phyloP scores from a whole-genome alignment of 2,113 vertebrate genomes.

The Hipposideros armiger region DNA sequence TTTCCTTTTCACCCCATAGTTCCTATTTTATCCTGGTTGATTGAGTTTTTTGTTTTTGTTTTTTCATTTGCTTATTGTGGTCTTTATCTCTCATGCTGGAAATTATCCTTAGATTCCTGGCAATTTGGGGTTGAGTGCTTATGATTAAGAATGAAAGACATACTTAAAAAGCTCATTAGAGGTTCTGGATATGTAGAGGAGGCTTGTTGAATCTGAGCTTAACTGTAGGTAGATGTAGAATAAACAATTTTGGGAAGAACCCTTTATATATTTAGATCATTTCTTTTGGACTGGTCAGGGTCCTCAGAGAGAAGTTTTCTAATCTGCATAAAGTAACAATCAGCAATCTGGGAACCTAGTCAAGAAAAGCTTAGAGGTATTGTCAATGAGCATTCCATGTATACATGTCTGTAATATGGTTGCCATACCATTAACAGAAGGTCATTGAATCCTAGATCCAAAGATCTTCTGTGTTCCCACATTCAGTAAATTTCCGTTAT shows the following conservation, averaged over 20 bases:
- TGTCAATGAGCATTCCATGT: neutral
- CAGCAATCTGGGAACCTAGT: neutral
- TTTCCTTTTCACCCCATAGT: neutral
- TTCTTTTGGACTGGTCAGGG: neutral
- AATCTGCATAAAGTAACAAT: slow-evolving; percentile 12
- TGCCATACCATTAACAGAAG: neutral
- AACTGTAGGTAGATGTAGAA: neutral
- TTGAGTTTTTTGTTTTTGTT: neutral
- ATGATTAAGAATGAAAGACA: neutral
- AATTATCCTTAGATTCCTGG: neutral
- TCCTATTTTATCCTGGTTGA: neutral
- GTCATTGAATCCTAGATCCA: neutral
- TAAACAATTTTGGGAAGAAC: neutral
- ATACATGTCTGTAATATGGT: neutral
- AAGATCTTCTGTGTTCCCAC: neutral
- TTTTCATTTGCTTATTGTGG: neutral
- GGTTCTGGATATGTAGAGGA: neutral
- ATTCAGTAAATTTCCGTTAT: neutral
- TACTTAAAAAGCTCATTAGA: neutral
- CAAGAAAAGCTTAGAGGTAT: slow-evolving; percentile 40
- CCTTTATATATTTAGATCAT: neutral
- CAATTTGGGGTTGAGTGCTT: neutral
- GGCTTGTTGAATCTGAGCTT: neutral
- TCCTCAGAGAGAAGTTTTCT: neutral
- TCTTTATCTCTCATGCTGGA: neutral